Conservation (phyloP, 2,888 invertebrate species). For the Oscheius sp. region DNA sequence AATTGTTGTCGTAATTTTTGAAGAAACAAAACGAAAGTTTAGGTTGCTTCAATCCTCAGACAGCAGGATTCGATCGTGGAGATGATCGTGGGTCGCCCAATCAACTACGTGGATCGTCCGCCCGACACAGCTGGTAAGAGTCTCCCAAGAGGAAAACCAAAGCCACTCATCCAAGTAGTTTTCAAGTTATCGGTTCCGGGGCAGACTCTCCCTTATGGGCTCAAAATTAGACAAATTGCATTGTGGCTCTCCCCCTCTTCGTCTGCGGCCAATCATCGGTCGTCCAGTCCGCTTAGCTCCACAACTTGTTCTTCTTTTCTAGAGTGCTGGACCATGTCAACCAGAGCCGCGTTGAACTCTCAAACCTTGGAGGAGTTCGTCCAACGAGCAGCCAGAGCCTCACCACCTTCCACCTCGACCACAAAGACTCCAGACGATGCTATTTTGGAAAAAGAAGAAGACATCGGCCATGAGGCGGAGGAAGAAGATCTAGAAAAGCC, state of each 20-base stretch:
- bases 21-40: no score
- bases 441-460: neutral
- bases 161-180: neutral
- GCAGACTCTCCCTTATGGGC: slow-evolving; percentile 25
- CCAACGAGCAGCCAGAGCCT: slow-evolving; percentile 38
- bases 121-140: slow-evolving; percentile 55
- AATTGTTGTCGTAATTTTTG: no score
- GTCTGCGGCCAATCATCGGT: slow-evolving; percentile 28
- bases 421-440: slow-evolving; percentile 16
- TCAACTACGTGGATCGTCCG: slow-evolving; percentile 54
- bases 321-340: slow-evolving; percentile 69
- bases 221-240: slow-evolving; percentile 30
- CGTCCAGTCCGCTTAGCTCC: neutral
- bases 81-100: slow-evolving; percentile 66
- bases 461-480: neutral
- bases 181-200: neutral
- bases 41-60: slow-evolving; percentile 58
- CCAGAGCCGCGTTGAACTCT: slow-evolving; percentile 63
- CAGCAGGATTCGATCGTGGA: slow-evolving; percentile 60
- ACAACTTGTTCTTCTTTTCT: slow-evolving; percentile 36
- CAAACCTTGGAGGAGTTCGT: slow-evolving; percentile 62
- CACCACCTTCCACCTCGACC: slow-evolving; percentile 11
- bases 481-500: neutral
- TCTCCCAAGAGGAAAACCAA: neutral
- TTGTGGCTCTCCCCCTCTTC: slow-evolving; percentile 24